phyloP scores from a whole-genome alignment of 2,888 invertebrate species.

The Athrips mouffetella region DNA sequence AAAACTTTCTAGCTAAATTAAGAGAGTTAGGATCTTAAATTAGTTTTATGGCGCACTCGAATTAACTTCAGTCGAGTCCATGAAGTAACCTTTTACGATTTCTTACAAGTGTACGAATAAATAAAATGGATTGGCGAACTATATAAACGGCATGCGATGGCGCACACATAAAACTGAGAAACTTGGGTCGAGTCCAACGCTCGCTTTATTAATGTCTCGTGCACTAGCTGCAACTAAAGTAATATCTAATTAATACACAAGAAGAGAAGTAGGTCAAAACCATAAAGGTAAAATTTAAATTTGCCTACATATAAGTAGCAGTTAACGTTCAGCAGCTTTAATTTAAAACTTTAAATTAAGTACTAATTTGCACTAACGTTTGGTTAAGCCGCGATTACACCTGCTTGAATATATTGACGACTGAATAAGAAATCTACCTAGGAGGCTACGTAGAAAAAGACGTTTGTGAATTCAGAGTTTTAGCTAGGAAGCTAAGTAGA shows the following conservation, averaged over 20 bases:
- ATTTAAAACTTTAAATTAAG: too few relatives aligned
- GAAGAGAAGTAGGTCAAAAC: constrained; percentile 46
- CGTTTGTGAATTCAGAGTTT: too few relatives aligned
- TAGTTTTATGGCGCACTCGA: constrained; percentile 7
- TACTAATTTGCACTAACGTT: too few relatives aligned
- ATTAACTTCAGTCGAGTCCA: background rate
- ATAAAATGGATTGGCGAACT: constrained; percentile 24
- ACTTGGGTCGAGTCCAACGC: constrained; percentile 49
- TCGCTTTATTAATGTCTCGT: constrained; percentile 47
- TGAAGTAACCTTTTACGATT: constrained; percentile 1
- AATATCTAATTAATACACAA: constrained; percentile 51
- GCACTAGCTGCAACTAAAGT: constrained; percentile 46
- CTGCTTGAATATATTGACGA: too few relatives aligned
- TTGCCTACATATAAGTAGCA: too few relatives aligned
- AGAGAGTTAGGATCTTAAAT: constrained; percentile 5
- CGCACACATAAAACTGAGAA: constrained; percentile 29
- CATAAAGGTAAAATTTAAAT: constrained; percentile 47
- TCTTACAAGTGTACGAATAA: constrained; percentile 5
- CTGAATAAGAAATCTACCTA: too few relatives aligned
- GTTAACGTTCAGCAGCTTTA: too few relatives aligned
- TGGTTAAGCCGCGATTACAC: too few relatives aligned
- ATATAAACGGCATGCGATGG: constrained; percentile 20
- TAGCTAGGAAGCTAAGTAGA: too few relatives aligned
- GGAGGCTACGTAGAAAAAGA: too few relatives aligned
- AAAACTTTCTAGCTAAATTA: constrained; percentile 3